Evolutionary conservation across 2,888 invertebrate genomes (phyloP), one percentile per base, ranked within the genome.

Genomic region (Ormyrus labotus): DNA sequence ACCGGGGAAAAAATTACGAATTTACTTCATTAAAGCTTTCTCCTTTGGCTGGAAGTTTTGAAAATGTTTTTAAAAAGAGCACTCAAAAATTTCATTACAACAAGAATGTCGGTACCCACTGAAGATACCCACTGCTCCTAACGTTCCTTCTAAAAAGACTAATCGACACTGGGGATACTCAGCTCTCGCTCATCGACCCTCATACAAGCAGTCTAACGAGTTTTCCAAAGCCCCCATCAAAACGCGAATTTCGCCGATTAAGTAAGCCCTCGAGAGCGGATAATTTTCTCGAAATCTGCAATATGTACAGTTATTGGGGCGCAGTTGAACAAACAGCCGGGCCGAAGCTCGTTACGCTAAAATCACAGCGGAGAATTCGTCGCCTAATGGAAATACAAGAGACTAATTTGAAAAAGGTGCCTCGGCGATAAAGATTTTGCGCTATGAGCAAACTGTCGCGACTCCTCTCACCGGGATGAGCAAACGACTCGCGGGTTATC

Each of bases 341-440:
- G 45, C 19, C 19, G 67, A 80, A 80, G 60, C 81, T 81, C 77
- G 81, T 81, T 81, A 73, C 73, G 69, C 55, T 77, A 73, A 78
- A 78, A 81, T 81, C 81, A 77, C 68, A 81, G 69, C 34, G 69
- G 58, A 69, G 78, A 77, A 77, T 77, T n/a, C 34, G 13, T 48
- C n/a, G 60, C 34, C 64, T 75, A 63, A 76, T 63, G 68, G 65
- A 76, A 76, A 76, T 72, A 77, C 76, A 77, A 77, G 77, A 63
- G 77, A 77, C 81, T 81, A 81, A 81, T 81, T 78, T 74, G 63
- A 76, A 63, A 78, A 81, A 80, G 80, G 19, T 2, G 19, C 82
- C 81, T 83, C 83, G 74, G 84, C 82, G 82, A 84, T 83, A 82
- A 82, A 83, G 83, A 84, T 84, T 83, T 82, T 82, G 80, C 78